Evolutionary conservation across 2,113 vertebrate genomes (phyloP).

Genomic region (Myanophis thanlyinensis): DNA sequence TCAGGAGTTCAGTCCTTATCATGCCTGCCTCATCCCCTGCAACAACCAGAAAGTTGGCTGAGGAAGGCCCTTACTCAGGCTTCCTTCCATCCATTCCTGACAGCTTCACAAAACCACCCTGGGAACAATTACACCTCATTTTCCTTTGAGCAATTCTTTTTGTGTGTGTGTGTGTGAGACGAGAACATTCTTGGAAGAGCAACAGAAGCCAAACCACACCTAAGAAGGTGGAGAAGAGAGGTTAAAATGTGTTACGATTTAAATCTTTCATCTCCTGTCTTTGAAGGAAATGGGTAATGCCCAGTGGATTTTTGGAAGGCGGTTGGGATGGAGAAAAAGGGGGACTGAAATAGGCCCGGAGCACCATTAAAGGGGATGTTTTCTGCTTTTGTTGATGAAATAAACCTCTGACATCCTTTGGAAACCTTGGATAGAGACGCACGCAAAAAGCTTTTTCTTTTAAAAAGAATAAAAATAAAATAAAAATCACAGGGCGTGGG

Average conservation of each 20-base stretch:
- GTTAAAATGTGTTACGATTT: background rate
- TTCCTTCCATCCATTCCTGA: background rate
- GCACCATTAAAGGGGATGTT: background rate
- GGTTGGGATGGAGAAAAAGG: background rate
- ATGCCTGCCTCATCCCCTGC: constrained; percentile 18
- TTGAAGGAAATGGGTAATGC: background rate
- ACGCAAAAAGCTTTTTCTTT: background rate
- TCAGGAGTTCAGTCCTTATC: constrained; percentile 42
- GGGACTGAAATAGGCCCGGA: background rate
- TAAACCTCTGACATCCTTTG: background rate
- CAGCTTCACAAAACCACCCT: background rate
- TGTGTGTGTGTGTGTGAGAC: too few relatives aligned
- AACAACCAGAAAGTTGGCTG: background rate
- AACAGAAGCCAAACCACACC: background rate
- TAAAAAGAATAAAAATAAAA: too few relatives aligned
- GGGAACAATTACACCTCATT: background rate
- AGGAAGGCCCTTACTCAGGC: background rate
- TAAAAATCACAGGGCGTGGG: background rate
- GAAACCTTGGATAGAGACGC: background rate
- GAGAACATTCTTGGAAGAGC: background rate
- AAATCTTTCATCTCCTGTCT: background rate
- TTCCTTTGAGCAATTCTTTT: background rate
- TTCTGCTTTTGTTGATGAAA: constrained; percentile 8
- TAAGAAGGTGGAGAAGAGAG: background rate
- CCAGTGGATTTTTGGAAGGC: background rate